Evolutionary conservation across 2,888 invertebrate species (phyloP), one percentile per base, ranked within the genome.

Genomic region (Lithodes maja): DNA sequence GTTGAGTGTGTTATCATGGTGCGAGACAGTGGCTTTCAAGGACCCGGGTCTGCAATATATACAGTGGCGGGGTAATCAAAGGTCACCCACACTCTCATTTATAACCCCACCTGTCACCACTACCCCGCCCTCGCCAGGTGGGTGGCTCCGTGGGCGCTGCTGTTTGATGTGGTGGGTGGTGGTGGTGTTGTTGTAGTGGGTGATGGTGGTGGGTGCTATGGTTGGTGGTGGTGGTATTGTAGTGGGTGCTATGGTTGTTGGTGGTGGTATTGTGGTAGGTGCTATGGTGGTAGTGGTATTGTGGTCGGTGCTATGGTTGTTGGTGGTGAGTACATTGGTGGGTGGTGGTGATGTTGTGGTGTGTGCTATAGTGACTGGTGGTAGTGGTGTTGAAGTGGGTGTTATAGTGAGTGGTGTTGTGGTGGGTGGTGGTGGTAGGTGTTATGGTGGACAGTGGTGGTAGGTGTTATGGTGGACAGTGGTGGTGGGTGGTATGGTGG

Each of bases 21-120:
- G 12, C 68, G 74, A 74, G 54, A 52, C 77, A 50, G 49, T 75
- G 61, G 82, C 87, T 83, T 78, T 87, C 83, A 82, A 83, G 78
- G 82, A 50, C 61, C 55, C 55, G n/a, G 33, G 77, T 68, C 82
- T 83, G 78, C 87, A 87, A 83, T 87, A 83, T 87, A 87, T 83
- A 87, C 83, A 71, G n/a, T n/a, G 71, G 2, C 71, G 12, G 87
- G 87, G 74, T 87, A 87, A 87, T 87, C 87, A 87, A 87, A 87
- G 83, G 83, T 33, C 74, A 1, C 68, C 49, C 87, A 82, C 75
- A 50, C 83, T 83, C 82, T 87, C 87, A 87, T 87, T 87, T 87
- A 87, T 87, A 83, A 86, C 53, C 15, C 69, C 61, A 82, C 86
- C 86, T 86, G 86, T 86, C 86, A 86, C 86, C 87, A 83, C 81